Conservation (phyloP, 2,113 vertebrate species). For the Enhydra lutris region DNA sequence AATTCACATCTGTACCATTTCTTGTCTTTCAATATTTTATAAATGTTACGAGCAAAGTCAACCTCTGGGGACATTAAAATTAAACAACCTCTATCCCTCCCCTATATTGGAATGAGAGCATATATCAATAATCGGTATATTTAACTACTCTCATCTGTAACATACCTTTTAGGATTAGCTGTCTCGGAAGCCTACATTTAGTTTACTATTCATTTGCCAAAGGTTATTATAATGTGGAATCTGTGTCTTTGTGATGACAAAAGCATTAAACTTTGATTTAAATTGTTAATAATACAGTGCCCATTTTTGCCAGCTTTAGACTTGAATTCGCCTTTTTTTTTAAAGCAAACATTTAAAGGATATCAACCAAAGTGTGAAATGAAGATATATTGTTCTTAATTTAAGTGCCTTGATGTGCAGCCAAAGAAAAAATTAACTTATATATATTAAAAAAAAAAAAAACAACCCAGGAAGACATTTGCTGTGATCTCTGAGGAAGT, state of each 20-base stretch:
- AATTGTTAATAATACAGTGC: constrained; percentile 57
- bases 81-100: constrained; percentile 54
- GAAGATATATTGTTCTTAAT: constrained; percentile 50
- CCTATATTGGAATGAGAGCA: constrained; percentile 39
- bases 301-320: constrained; percentile 54
- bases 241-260: constrained; percentile 4
- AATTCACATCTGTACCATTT: constrained; percentile 76
- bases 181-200: neutral
- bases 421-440: neutral
- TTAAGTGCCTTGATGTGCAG: constrained; percentile 47
- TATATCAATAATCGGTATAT: constrained; percentile 63
- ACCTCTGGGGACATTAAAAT: constrained; percentile 75
- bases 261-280: constrained; percentile 69
- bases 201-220: constrained; percentile 50
- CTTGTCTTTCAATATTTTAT: constrained; percentile 82
- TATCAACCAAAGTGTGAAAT: constrained; percentile 44
- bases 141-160: constrained; percentile 45
- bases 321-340: constrained; percentile 23
- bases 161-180: neutral
- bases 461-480: constrained; percentile 10
- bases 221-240: neutral
- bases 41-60: constrained; percentile 78
- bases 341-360: constrained; percentile 49
- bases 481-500: constrained; percentile 40
- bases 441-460: neutral